Evolutionary conservation across 2,113 vertebrate species (phyloP), one percentile per base, ranked within the genome.

Genomic region (Antennarius striatus): DNA sequence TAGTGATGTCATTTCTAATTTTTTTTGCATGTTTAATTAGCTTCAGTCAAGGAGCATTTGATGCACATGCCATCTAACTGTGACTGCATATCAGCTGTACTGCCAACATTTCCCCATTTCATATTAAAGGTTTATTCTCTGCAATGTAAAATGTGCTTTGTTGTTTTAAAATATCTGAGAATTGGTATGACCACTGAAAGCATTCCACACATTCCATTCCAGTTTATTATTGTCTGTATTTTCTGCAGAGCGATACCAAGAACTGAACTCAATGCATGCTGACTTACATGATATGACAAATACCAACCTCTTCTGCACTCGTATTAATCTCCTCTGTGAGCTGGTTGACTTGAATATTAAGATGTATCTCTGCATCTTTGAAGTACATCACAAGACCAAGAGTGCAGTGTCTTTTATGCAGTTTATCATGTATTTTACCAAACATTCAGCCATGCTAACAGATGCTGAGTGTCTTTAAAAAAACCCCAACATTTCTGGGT

Each of bases 381-480:
- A 69, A 65, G 56, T 46, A 56, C 40, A 64, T 56, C 46, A 46
- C 29, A 61, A 62, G 36, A 40, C 39, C 39, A 6, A 22, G 22
- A 22, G 22, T 22, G 22, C 22, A 22, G 22, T 22, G 22, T 22
- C 22, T 63, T 69, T 66, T 40, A 77, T 81, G 17, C 63, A 54
- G 32, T 51, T 28, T 8, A 28, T 30, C 1, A n/a, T 46, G n/a
- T 36, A 28, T 59, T 69, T 79, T 22, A 54, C 47, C 58, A 71
- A 74, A 75, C 58, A 60, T 43, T 59, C 56, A 55, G 42, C 51
- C 68, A 73, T 22, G 67, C 30, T 51, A 68, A 62, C 58, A 56
- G 55, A 68, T 48, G 45, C 65, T 89, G 88, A 90, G 89, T 91
- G 61, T 79, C 86, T 73, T 49, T 73, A 79, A 85, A 85, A 75